These are phyloP conservation scores for Halyomorpha halys DNA, from an alignment of 1,140 invertebrate species.

Conservation along the genomic window DNA sequence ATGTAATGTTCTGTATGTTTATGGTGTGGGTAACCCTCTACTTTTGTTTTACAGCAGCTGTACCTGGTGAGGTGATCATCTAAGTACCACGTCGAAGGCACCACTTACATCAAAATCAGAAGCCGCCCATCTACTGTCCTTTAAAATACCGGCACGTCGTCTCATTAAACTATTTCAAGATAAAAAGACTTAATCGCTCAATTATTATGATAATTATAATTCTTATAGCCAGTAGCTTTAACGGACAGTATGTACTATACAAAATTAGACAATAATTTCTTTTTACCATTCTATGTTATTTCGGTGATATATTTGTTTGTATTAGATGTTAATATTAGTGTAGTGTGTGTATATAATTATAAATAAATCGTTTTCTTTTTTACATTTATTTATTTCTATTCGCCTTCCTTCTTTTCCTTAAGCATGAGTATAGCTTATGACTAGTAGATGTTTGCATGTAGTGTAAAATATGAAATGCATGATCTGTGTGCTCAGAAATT, in stretches of 20 bases:
- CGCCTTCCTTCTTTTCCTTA: not conserved
- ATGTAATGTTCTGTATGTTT: not conserved
- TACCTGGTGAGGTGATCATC: not conserved
- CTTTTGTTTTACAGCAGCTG: slow-evolving; percentile 6
- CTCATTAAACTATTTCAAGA: not conserved
- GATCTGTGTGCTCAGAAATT: too few relatives aligned
- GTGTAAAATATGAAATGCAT: too few relatives aligned
- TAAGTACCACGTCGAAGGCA: too few relatives aligned
- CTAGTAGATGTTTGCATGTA: too few relatives aligned
- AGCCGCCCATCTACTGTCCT: not conserved
- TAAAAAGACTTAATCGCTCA: too few relatives aligned
- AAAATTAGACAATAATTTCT: not conserved
- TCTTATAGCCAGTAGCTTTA: slow-evolving; percentile 1
- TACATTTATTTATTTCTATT: not conserved
- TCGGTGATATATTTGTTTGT: not conserved
- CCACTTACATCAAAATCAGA: too few relatives aligned
- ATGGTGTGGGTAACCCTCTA: slow-evolving; percentile 1
- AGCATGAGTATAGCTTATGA: too few relatives aligned
- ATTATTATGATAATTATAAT: too few relatives aligned
- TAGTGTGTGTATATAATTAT: not conserved
- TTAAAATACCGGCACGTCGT: not conserved
- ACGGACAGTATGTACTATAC: not conserved
- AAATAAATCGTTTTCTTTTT: not conserved
- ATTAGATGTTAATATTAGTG: not conserved
- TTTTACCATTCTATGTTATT: not conserved